Evolutionary conservation across 2,113 vertebrate species (phyloP).

Genomic region (Ivindomyrus marchei): DNA sequence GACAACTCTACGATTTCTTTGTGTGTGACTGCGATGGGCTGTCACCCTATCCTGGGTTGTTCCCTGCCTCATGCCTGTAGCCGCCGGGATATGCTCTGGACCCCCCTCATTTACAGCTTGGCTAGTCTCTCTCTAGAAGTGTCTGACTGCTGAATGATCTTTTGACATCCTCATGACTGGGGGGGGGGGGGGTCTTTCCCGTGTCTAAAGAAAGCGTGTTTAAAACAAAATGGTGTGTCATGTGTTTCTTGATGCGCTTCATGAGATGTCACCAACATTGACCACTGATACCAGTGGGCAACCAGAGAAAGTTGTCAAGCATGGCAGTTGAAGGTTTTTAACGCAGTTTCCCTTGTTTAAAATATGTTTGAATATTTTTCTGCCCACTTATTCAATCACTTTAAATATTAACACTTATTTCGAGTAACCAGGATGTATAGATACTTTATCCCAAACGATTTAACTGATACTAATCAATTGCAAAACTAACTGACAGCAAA

Average conservation of each 20-base stretch:
- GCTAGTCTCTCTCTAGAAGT: not conserved
- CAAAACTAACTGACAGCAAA: not conserved
- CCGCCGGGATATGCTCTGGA: no score
- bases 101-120: not conserved
- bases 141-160: not conserved
- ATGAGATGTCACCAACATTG: not conserved
- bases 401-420: not conserved
- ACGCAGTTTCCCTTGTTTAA: not conserved
- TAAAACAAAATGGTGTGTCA: not conserved
- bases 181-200: not conserved
- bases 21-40: not conserved
- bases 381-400: not conserved
- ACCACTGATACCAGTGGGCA: not conserved
- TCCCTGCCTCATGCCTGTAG: no score
- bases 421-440: not conserved
- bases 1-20: not conserved
- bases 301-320: not conserved
- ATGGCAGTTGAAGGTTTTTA: not conserved
- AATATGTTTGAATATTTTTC: not conserved
- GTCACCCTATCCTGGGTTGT: no score
- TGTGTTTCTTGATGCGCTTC: not conserved
- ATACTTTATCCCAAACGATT: not conserved
- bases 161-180: not conserved
- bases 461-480: not conserved
- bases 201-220: not conserved